Conservation (phyloP, 1,140 invertebrate genomes). For the Lordiphosa mommai region DNA sequence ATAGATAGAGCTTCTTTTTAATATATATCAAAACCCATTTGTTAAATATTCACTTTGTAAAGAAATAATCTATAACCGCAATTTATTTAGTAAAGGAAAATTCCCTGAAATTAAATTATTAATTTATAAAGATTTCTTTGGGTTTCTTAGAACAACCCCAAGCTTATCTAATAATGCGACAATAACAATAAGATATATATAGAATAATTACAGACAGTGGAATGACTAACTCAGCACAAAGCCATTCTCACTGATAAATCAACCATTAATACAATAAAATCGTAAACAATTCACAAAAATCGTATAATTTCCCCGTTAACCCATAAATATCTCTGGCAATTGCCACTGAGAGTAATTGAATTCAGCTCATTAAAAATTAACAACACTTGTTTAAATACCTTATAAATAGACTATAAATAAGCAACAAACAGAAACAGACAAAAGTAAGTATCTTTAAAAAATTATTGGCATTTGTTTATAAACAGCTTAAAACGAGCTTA, state of each 20-base stretch:
- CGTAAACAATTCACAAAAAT: not conserved
- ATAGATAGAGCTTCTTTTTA: no score
- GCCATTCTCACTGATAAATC: not conserved
- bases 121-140: no score
- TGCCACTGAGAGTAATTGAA: not conserved
- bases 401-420: slow-evolving; percentile 1
- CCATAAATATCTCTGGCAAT: not conserved
- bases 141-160: no score
- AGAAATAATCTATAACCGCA: no score
- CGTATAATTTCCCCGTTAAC: slow-evolving; percentile 2
- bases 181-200: no score
- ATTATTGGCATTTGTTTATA: not conserved
- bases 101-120: no score
- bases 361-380: not conserved
- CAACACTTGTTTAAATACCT: slow-evolving; percentile 2
- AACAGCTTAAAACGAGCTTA: slow-evolving; percentile 1
- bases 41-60: no score
- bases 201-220: no score
- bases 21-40: no score
- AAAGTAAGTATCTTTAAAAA: not conserved
- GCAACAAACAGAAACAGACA: slow-evolving; percentile 5
- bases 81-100: not conserved
- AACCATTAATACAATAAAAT: not conserved
- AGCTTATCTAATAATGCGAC: no score
- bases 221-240: no score